Base-by-base conservation (phyloP, 2,797 vertebrate species). In the Myotis pilosus region DNA sequence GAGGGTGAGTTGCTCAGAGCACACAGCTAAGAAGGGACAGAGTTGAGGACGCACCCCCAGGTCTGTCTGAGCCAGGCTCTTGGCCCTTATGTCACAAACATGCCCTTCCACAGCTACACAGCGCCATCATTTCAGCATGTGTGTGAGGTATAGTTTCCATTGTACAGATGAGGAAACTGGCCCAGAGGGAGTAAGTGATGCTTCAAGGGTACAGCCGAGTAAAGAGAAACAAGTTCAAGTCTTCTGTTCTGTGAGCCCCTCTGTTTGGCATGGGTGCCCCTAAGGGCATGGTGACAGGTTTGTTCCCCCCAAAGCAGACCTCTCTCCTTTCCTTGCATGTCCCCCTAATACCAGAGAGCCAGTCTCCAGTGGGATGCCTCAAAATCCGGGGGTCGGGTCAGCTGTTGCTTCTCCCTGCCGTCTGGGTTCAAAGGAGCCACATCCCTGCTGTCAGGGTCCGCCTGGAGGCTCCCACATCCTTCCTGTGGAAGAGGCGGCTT, bases 401-500 rank as follows among this genome's bases (percentile, higher is more conserved):
- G 16, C 6, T 60, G 11, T 84, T 72, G 28, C 68, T 72, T 89
- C 38, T 33, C 15, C 33, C 36, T 3, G 36, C 36, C 36, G 36
- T 57, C 38, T 69, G 78, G 20, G 53, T 62, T 90, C 55, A 23
- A 55, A 90, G 44, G 28, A 74, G 44, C 33, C 80, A 68, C n/a
- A 16, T 80, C 33, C 19, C 28, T 82, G 10, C 7, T 20, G 22
- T 66, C 36, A 0, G 17, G 22, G 60, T 51, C 87, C 1, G 0
- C 51, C 66, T 17, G 33, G 33, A 68, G 38, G 74, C 25, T 4
- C 33, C 41, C 38, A 25, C 33, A n/a, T 41, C 62, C 64, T 78
- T 38, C 33, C 89, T 91, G 41, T 72, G n/a, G 72, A 82, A 87
- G 17, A 15, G 13, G 22, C 8, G 4, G 5, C 51, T 57, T 74